Conservation (phyloP, 2,113 vertebrate genomes). For the Thryonomys swinderianus region DNA sequence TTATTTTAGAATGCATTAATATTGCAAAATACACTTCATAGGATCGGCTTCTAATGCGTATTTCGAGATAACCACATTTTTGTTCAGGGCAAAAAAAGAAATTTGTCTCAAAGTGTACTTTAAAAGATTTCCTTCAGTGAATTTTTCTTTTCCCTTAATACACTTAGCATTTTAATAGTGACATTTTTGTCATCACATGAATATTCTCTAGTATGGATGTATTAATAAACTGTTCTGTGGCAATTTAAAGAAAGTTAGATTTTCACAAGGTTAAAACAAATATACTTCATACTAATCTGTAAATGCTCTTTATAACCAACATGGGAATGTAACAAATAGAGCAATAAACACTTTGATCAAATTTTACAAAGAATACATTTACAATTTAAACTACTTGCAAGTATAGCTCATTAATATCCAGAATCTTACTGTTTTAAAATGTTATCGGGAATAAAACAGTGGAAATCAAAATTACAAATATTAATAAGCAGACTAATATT, state of each 20-base stretch:
- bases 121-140: constrained; percentile 11
- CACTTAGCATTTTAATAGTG: constrained; percentile 17
- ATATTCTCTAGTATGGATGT: constrained; percentile 10
- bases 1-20: constrained; percentile 60
- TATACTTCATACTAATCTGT: background rate
- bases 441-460: background rate
- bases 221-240: background rate
- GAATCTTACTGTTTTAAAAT: background rate
- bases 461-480: constrained; percentile 9
- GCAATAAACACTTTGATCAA: background rate
- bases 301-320: background rate
- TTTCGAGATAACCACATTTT: constrained; percentile 29
- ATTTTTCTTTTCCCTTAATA: background rate
- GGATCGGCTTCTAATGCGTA: constrained; percentile 34
- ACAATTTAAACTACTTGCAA: background rate
- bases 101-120: constrained; percentile 48
- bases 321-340: constrained; percentile 39
- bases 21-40: constrained; percentile 63
- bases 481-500: background rate
- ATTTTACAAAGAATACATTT: background rate
- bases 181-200: background rate
- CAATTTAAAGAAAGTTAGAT: constrained; percentile 2
- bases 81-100: constrained; percentile 49
- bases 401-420: background rate
- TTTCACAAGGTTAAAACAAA: background rate